Base-by-base conservation (phyloP, 1,140 invertebrate species). In the Oryctes rhinoceros region DNA sequence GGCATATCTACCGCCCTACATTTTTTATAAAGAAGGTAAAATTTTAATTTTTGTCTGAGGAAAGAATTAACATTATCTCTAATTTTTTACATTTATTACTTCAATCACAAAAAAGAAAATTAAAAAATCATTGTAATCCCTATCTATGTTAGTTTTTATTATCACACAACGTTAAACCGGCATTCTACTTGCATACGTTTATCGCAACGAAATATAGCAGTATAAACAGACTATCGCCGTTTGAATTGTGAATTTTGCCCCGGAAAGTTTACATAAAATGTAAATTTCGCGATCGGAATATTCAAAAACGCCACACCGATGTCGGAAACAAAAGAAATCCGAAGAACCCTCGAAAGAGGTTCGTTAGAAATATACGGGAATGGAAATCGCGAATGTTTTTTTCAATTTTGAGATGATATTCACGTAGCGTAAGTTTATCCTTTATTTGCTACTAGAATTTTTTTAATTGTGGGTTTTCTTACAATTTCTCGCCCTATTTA, bases 211-310 rank as follows among this genome's bases (percentile, higher is more conserved):
- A 44, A 49, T 49, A 77, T 77, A 48, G 49, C 47, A 77, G 15
- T 44, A 77, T 48, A 77, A 77, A 77, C 39, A 44, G 49, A 44
- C 49, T 48, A 77, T 49, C 39, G 76, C 30, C 7, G 37, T 48
- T 24, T 49, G 76, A 44, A 49, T 24, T 49, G 20, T 4, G 24
- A 49, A 44, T 48, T 48, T 77, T 48, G 49, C 39, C 1, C 39
- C 76, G 6, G 39, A 49, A 77, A 48, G 76, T 35, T 35, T 48
- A 20, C 39, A 77, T 47, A 49, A 44, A 49, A 77, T 77, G 39
- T 49, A 37, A 49, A 24, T 77, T 24, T 5, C 20, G 20, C 10
- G 30, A 44, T 35, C 39, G 76, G 39, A 24, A 77, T 77, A 77
- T 35, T 49, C 20, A 49, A 44, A 47, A 44, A 47, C 7, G 11